Base-by-base conservation (phyloP, 1,140 invertebrate species). In the Drosophila lini region DNA sequence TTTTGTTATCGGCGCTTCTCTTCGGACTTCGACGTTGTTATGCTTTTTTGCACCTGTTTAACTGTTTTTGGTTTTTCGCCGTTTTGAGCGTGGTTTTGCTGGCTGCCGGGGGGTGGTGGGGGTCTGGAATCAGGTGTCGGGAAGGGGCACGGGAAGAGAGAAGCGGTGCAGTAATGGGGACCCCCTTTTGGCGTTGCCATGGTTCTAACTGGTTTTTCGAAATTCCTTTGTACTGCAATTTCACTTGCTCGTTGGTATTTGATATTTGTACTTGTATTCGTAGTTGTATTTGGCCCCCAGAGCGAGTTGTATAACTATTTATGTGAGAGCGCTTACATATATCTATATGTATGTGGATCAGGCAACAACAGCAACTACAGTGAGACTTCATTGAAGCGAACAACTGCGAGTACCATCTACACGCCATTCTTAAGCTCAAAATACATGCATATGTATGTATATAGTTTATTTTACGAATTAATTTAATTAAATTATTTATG, bases 21-120 rank as follows among this genome's bases (percentile, higher is more conserved):
- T 47, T 34, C 10, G 41, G n/a, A 22, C 53, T 41, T 74, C 52
- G 57, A 42, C 67, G 59, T 59, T 77, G 74, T 76, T 84, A 68
- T 82, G 80, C 56, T 73, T 79, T 85, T 85, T 82, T 86, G 75
- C 82, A 86, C 82, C 82, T 86, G 83, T 77, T 88, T 88, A 88
- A 77, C 79, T 86, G 79, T 86, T 86, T 85, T 79, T 86, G 79
- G 53, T 77, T 67, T 81, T 53, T 69, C 47, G 47, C 61, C 61
- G 62, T 44, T 69, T 53, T 62, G 11, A 61, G 40, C 40, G 38
- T 28, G 40, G 10, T 44, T 60, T 64, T 45, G 15, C 32, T 34
- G 15, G 40, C 5, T 45, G n/a, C 5, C 13, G 6, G 32, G 16
- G 7, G 31, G 42, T 5, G 10, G 52, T 60, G 52, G n/a, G 16